A percentile compares a stretch with the other conserved stretches of the same genome.
Conservation (phyloP, 2,797 vertebrate genomes). For the Mergus octosetaceus region DNA sequence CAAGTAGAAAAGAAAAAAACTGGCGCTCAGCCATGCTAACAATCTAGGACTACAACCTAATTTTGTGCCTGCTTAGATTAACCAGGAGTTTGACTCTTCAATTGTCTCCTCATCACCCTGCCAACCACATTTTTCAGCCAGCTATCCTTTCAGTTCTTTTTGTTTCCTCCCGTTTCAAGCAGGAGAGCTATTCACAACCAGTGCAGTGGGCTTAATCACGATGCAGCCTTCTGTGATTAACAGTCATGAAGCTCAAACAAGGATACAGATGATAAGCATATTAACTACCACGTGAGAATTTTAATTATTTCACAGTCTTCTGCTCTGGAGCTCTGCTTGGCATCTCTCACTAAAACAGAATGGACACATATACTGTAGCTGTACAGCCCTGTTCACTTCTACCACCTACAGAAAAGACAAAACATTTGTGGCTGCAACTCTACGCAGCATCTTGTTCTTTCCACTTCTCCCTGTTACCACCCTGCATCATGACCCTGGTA, state of each 20-base stretch:
- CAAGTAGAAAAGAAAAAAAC: neutral
- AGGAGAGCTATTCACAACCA: neutral
- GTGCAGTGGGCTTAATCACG: neutral
- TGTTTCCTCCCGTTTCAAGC: neutral
- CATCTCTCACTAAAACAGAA: neutral
- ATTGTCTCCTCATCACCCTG: neutral
- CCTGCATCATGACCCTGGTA: neutral
- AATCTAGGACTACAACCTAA: neutral
- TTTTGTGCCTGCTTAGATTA: neutral
- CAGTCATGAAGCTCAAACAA: conserved; percentile 14
- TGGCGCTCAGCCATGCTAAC: neutral
- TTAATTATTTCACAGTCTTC: neutral
- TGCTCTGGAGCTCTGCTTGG: neutral
- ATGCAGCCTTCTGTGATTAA: neutral
- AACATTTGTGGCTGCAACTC: neutral
- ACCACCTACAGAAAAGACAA: neutral
- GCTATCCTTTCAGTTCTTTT: neutral
- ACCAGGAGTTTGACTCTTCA: neutral
- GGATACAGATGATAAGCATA: neutral
- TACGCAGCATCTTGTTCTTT: neutral
- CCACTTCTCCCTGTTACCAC: neutral
- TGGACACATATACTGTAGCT: neutral
- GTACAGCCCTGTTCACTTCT: neutral
- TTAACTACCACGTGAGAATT: neutral
- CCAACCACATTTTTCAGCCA: neutral